These are phyloP conservation scores for Eristalis tenax DNA, from an alignment of 2,888 invertebrate genomes.

Conservation along the genomic window DNA sequence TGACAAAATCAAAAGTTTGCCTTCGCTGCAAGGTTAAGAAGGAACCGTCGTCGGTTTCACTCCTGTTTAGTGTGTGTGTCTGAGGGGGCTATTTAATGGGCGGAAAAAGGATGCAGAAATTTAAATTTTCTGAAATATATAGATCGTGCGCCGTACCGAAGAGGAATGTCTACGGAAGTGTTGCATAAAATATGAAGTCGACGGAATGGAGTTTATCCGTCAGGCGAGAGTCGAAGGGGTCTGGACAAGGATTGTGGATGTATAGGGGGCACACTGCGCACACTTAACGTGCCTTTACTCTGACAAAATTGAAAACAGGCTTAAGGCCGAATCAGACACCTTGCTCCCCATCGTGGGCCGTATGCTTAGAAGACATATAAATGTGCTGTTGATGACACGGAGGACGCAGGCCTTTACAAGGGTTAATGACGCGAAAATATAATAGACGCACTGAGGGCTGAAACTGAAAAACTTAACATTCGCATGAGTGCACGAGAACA, in stretches of 20 bases:
- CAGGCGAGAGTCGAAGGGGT: not conserved
- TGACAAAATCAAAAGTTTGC: conserved; percentile 34
- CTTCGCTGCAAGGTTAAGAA: not conserved
- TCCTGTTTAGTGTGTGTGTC: not conserved
- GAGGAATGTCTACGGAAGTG: not conserved
- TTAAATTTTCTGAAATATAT: not conserved
- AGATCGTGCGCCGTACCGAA: not conserved
- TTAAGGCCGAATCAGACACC: not conserved
- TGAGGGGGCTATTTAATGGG: not conserved
- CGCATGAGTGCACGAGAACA: conserved; percentile 20
- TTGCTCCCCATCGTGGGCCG: not conserved
- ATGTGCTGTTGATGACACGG: not conserved
- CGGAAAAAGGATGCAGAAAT: conserved; percentile 9
- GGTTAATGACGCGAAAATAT: conserved; percentile 20
- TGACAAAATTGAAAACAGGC: not conserved
- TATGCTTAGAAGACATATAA: not conserved
- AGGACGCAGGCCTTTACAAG: not conserved
- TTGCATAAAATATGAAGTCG: not conserved
- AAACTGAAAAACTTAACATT: conserved; percentile 16
- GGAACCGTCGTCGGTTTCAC: not conserved
- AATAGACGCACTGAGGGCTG: not conserved
- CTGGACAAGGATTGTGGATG: not conserved
- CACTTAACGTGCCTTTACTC: not conserved
- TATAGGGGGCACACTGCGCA: not conserved
- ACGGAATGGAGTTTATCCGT: not conserved